Percentiles rank a stretch among this genome's conserved stretches.
Conservation (phyloP, 2,113 vertebrate genomes). For the Tichodroma muraria region DNA sequence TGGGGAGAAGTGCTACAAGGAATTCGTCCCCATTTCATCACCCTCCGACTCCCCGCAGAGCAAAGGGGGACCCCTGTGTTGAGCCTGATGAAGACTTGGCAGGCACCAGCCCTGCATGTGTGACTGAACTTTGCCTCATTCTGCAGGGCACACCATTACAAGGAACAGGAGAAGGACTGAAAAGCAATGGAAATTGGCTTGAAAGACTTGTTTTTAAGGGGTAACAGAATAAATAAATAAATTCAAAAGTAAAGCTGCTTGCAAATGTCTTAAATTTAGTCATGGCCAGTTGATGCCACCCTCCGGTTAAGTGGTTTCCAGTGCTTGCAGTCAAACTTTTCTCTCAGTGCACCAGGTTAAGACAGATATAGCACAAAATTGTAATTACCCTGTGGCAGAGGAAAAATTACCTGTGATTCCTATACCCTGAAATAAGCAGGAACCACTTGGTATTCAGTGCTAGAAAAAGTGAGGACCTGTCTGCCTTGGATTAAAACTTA, state of each 20-base stretch:
- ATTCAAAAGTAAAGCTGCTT: background rate
- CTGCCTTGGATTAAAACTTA: background rate
- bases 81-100: background rate
- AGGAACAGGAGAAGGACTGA: background rate
- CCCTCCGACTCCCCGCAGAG: too few relatives aligned
- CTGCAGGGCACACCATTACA: background rate
- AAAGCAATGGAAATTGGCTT: background rate
- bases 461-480: background rate
- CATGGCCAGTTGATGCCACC: background rate
- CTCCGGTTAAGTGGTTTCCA: background rate
- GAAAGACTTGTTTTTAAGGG: background rate
- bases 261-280: background rate
- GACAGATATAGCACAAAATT: background rate
- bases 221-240: background rate
- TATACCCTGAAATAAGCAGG: background rate
- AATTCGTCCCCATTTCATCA: background rate
- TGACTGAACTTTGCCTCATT: background rate
- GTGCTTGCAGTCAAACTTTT: fast-evolving
- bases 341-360: background rate
- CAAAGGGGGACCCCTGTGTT: background rate
- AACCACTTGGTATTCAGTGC: background rate
- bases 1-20: background rate
- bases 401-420: background rate
- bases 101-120: background rate
- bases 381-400: background rate